These are phyloP conservation scores for Hoplodrina blanda DNA, from an alignment of 2,888 invertebrate species.

Conservation along the genomic window DNA sequence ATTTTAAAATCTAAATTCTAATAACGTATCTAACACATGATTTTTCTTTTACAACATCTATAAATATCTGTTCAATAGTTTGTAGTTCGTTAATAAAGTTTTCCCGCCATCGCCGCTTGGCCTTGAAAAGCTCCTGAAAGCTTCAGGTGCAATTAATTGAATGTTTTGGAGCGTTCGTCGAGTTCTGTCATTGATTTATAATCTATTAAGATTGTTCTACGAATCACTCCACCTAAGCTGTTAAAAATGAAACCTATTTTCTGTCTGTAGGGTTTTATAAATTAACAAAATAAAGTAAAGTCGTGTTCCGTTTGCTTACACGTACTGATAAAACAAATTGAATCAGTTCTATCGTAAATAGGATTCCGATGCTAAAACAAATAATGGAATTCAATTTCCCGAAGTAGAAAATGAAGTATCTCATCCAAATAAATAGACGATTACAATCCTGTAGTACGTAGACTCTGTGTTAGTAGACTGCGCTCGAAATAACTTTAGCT, in stretches of 20 bases:
- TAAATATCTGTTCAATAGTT: conserved; percentile 14
- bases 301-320: conserved; percentile 10
- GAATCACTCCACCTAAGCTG: neutral
- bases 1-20: conserved; percentile 6
- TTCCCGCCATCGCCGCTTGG: conserved; percentile 43
- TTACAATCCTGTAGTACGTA: conserved; percentile 21
- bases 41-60: neutral
- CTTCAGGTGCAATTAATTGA: conserved; percentile 39
- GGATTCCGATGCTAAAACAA: conserved; percentile 23
- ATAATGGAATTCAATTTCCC: conserved; percentile 13
- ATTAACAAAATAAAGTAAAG: conserved; percentile 24
- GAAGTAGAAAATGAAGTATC: conserved; percentile 15
- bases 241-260: neutral
- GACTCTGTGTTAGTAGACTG: conserved; percentile 15
- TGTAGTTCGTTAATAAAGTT: conserved; percentile 28
- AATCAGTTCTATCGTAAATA: conserved; percentile 20
- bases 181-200: conserved; percentile 54
- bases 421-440: conserved; percentile 21
- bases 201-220: conserved; percentile 1
- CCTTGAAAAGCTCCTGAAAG: conserved; percentile 31
- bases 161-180: conserved; percentile 17
- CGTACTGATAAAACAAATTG: conserved; percentile 6
- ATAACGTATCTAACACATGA: neutral
- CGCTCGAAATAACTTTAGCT: conserved; percentile 49
- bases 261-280: neutral